These are phyloP conservation scores for Lasius platythorax DNA, from an alignment of 2,888 invertebrate species.

Conservation along the genomic window DNA sequence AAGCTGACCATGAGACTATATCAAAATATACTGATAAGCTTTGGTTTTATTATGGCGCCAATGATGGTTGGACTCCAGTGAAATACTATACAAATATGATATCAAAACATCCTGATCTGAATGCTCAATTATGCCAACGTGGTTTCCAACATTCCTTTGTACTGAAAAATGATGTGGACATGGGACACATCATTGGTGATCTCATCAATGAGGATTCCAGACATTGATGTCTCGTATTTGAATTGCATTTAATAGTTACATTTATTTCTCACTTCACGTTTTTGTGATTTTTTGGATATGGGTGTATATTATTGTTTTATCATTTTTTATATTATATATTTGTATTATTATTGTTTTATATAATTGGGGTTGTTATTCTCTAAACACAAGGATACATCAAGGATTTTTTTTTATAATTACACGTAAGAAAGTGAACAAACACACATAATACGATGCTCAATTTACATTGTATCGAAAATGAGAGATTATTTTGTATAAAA, in stretches of 20 bases:
- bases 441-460: background rate
- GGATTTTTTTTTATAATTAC: background rate
- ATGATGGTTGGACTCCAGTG: conserved; percentile 94
- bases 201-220: conserved; percentile 74
- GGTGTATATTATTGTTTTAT: background rate
- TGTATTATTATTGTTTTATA: background rate
- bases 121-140: conserved; percentile 88
- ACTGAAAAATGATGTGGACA: conserved; percentile 88
- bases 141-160: conserved; percentile 94
- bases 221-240: background rate
- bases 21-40: conserved; percentile 88
- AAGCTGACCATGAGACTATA: conserved; percentile 89
- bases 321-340: background rate
- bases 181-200: conserved; percentile 86
- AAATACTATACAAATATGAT: conserved; percentile 90
- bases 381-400: background rate
- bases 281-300: background rate
- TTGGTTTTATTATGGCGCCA: conserved; percentile 92
- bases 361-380: background rate
- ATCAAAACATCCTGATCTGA: conserved; percentile 88
- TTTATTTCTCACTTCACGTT: background rate
- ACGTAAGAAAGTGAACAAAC: background rate
- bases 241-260: background rate
- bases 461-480: background rate
- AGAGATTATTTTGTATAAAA: background rate